A percentile compares a stretch with the other conserved stretches of the same genome.
Conservation (phyloP, 2,797 vertebrate genomes). For the Bovichtus variegatus region DNA sequence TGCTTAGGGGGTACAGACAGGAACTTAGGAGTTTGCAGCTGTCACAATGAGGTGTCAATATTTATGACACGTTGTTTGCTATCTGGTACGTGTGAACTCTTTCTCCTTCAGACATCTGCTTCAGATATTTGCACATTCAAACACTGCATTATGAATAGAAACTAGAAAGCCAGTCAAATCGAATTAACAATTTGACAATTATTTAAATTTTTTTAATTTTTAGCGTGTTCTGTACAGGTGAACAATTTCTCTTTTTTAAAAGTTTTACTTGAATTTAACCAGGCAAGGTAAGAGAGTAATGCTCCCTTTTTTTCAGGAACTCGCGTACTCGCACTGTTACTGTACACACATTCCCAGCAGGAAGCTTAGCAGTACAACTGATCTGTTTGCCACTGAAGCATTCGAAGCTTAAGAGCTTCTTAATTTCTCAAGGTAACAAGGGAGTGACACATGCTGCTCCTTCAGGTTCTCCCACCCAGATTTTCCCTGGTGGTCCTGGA, state of each 20-base stretch:
- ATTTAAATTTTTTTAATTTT: constrained; percentile 17
- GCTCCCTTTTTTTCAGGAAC: not conserved
- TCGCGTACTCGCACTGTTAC: not conserved
- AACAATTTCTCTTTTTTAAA: not conserved
- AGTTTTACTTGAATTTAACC: not conserved
- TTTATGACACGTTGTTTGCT: constrained; percentile 76
- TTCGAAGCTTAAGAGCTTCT: not conserved
- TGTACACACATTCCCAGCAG: not conserved
- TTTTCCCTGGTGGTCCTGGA: not conserved
- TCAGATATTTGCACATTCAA: constrained; percentile 59
- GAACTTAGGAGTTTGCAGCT: constrained; percentile 77
- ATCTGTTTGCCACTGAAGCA: constrained; percentile 10
- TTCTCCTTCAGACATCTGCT: constrained; percentile 64
- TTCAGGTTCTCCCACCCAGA: not conserved
- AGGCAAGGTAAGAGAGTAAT: not conserved
- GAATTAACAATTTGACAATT: constrained; percentile 26
- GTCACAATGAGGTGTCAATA: constrained; percentile 80
- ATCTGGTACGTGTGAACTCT: constrained; percentile 62
- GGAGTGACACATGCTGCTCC: not conserved
- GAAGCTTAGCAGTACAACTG: constrained; percentile 3
- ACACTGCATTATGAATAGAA: constrained; percentile 39
- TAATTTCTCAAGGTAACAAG: not conserved
- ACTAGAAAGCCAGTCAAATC: constrained; percentile 23
- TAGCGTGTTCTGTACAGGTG: not conserved
- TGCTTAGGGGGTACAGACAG: constrained; percentile 71